A percentile compares a stretch with the other conserved stretches of the same genome.
Conservation (phyloP, 2,113 vertebrate species). For the Xenopus laevis region DNA sequence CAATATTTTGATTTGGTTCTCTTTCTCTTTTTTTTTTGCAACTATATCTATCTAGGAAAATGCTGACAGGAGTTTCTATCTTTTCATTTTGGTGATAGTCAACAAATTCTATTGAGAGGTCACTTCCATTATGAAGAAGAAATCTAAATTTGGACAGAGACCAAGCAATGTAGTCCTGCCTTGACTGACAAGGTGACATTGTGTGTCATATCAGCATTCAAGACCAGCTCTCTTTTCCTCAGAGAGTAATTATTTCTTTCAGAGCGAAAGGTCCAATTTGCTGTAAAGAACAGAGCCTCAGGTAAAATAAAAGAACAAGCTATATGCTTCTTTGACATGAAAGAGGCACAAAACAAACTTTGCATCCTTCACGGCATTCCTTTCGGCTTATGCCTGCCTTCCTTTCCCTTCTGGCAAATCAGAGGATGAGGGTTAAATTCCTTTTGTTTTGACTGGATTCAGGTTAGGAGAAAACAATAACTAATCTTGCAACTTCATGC, state of each 20-base stretch:
- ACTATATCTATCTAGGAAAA: conserved; percentile 42
- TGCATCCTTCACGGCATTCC: rapidly evolving
- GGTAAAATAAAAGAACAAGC: conserved; percentile 56
- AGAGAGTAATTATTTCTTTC: conserved; percentile 85
- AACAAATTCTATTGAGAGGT: conserved; percentile 61
- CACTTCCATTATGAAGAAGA: conserved; percentile 61
- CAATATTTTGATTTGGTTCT: background rate
- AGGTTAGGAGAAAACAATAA: background rate
- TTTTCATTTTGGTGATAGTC: conserved; percentile 56
- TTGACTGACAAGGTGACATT: conserved; percentile 89
- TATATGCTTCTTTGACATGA: conserved; percentile 52
- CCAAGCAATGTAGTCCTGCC: conserved; percentile 51
- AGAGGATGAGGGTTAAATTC: background rate
- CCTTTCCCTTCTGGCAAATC: conserved; percentile 7
- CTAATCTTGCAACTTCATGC: background rate
- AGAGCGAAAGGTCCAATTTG: conserved; percentile 84
- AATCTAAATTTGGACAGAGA: conserved; percentile 53
- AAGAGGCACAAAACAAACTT: conserved; percentile 20
- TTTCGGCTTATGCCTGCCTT: background rate
- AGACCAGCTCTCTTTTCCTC: conserved; percentile 71
- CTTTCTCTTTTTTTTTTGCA: conserved; percentile 27
- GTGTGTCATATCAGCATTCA: conserved; percentile 81
- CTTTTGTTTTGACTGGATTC: background rate
- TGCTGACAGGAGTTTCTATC: conserved; percentile 59
- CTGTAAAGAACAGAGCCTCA: conserved; percentile 74